Conservation (phyloP, 1,140 invertebrate species). For the Drosophila kepulauana region DNA sequence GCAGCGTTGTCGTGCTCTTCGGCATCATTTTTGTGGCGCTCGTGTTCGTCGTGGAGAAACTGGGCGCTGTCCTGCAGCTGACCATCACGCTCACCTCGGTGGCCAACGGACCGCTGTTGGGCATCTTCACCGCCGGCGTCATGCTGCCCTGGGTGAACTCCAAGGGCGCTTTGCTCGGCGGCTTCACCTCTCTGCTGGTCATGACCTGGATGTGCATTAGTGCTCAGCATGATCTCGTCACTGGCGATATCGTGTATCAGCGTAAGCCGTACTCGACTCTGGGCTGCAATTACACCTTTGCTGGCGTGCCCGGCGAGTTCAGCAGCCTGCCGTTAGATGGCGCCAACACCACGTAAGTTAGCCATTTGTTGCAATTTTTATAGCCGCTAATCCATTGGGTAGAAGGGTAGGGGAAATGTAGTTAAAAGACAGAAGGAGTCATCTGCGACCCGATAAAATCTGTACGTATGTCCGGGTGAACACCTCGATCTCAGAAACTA, state of each 20-base stretch:
- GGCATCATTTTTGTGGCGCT: slow-evolving; percentile 88
- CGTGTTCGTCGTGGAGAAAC: slow-evolving; percentile 88
- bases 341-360: slow-evolving; percentile 45
- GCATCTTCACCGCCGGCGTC: slow-evolving; percentile 92
- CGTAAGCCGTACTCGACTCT: slow-evolving; percentile 89
- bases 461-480: no score
- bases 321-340: slow-evolving; percentile 49
- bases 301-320: slow-evolving; percentile 63
- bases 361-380: no score
- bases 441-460: no score
- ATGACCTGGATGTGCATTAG: slow-evolving; percentile 94
- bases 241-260: slow-evolving; percentile 87
- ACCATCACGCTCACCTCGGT: slow-evolving; percentile 89
- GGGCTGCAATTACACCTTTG: slow-evolving; percentile 89
- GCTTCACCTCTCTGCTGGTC: slow-evolving; percentile 89
- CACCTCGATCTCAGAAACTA: no score
- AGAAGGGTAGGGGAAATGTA: no score
- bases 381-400: no score
- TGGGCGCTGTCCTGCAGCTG: slow-evolving; percentile 88
- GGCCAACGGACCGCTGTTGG: slow-evolving; percentile 91
- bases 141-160: slow-evolving; percentile 92
- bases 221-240: slow-evolving; percentile 90
- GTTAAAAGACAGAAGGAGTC: no score
- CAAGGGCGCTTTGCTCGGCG: slow-evolving; percentile 91
- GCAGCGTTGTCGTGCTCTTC: slow-evolving; percentile 89